Percentiles rank a stretch among this genome's conserved stretches.
phyloP scores from a whole-genome alignment of 2,113 vertebrate genomes.

The Megatriorchis doriae region DNA sequence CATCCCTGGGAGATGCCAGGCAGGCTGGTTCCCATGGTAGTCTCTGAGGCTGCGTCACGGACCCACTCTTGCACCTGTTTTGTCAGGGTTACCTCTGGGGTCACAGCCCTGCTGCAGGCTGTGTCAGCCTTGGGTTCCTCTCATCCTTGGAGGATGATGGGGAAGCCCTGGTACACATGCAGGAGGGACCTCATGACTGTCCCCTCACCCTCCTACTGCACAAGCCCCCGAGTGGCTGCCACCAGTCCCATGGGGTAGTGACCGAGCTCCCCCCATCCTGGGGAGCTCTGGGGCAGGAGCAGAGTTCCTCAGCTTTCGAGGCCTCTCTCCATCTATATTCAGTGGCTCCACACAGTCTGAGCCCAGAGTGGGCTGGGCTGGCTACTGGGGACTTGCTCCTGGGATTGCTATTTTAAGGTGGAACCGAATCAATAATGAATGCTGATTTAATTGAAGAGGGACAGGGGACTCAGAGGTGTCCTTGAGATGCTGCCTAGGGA shows the following conservation, averaged over 20 bases:
- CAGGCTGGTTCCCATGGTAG: background rate
- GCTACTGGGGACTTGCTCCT: background rate
- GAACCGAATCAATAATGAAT: slow-evolving; percentile 43
- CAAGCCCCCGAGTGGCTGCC: background rate
- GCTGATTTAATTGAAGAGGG: slow-evolving; percentile 35
- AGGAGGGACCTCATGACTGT: background rate
- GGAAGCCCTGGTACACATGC: background rate
- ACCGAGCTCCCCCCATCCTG: fast-evolving
- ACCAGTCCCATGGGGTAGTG: background rate
- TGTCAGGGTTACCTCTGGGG: background rate
- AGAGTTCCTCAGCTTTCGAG: background rate
- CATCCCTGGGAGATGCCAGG: background rate
- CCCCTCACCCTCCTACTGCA: background rate
- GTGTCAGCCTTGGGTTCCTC: background rate
- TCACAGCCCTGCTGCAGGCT: background rate
- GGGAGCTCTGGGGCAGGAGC: background rate
- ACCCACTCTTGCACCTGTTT: background rate
- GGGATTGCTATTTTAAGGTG: slow-evolving; percentile 46
- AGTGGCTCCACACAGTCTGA: background rate
- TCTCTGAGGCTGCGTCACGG: background rate
- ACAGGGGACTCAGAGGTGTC: slow-evolving; percentile 5
- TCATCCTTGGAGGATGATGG: background rate
- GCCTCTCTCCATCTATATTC: background rate
- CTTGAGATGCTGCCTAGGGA: slow-evolving; percentile 8
- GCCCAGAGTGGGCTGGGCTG: background rate